A percentile compares a stretch with the other conserved stretches of the same genome.
phyloP scores from a whole-genome alignment of 2,113 vertebrate genomes.

The Todiramphus chloris region DNA sequence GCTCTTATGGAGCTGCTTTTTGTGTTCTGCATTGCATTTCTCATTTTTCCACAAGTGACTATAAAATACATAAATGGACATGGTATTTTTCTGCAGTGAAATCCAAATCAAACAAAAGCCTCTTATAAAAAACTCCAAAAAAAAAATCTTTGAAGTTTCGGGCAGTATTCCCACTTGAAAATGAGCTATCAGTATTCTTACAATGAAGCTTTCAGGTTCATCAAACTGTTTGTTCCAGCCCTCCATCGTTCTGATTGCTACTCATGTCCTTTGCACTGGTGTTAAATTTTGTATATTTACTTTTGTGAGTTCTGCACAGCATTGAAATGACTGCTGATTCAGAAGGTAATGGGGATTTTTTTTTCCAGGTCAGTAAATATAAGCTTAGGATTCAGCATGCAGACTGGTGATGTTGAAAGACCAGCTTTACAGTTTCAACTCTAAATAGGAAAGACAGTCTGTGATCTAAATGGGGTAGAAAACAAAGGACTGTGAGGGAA shows the following conservation, averaged over 20 bases:
- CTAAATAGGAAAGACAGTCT: neutral
- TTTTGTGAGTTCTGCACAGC: conserved; percentile 21
- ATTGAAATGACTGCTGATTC: conserved; percentile 57
- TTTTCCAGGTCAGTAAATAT: conserved; percentile 61
- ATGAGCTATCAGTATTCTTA: neutral
- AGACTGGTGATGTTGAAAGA: conserved; percentile 29
- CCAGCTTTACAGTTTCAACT: conserved; percentile 1
- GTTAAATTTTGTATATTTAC: conserved; percentile 25
- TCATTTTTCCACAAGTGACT: neutral
- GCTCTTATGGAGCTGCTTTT: neutral
- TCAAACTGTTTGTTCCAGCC: conserved; percentile 2
- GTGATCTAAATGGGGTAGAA: neutral
- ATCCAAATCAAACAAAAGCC: neutral
- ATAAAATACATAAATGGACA: neutral
- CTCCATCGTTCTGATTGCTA: neutral
- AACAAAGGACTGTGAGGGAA: neutral
- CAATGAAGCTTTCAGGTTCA: neutral
- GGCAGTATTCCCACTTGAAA: neutral
- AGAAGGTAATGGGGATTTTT: conserved; percentile 29
- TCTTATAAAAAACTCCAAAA: neutral
- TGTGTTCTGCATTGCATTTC: neutral
- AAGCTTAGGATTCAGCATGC: conserved; percentile 43
- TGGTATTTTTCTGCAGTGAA: neutral
- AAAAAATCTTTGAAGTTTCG: neutral
- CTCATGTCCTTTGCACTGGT: neutral